Conservation (phyloP, 2,888 invertebrate genomes). For the Drosophila macrospina region DNA sequence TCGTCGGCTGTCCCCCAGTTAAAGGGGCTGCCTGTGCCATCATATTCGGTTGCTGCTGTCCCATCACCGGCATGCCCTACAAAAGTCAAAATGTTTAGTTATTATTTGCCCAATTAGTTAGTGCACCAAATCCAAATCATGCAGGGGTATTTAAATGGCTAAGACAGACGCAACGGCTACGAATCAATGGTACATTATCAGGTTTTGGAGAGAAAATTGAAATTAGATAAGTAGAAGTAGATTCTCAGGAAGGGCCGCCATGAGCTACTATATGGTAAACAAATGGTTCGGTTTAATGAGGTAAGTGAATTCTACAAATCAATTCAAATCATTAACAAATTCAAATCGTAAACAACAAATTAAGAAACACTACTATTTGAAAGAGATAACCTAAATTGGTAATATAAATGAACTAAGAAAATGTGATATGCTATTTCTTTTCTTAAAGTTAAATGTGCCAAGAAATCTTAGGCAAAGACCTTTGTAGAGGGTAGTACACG, state of each 20-base stretch:
- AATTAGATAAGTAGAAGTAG: slow-evolving; percentile 23
- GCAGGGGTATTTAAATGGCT: slow-evolving; percentile 49
- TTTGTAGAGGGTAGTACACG: slow-evolving; percentile 10
- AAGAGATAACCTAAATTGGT: slow-evolving; percentile 6
- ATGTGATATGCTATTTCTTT: slow-evolving; percentile 1
- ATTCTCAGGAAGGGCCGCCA: slow-evolving; percentile 27
- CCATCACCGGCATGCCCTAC: slow-evolving; percentile 86
- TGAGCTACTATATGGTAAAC: slow-evolving; percentile 35
- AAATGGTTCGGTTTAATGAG: slow-evolving; percentile 7
- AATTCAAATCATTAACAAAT: slow-evolving; percentile 21
- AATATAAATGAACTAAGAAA: slow-evolving; percentile 1
- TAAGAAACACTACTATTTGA: slow-evolving; percentile 29
- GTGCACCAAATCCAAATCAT: slow-evolving; percentile 39
- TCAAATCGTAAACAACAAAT: slow-evolving; percentile 33
- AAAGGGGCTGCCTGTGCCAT: slow-evolving; percentile 84
- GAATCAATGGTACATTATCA: slow-evolving; percentile 20
- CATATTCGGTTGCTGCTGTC: slow-evolving; percentile 82
- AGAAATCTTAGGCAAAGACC: slow-evolving; percentile 18
- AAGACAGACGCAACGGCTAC: slow-evolving; percentile 45
- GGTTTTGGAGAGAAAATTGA: slow-evolving; percentile 21
- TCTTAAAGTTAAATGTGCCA: slow-evolving; percentile 6
- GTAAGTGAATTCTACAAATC: slow-evolving; percentile 50
- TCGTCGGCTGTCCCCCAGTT: slow-evolving; percentile 84
- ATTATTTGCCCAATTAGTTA: slow-evolving; percentile 11
- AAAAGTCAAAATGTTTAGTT: slow-evolving; percentile 58